Base-by-base conservation (phyloP, 2,797 vertebrate genomes). In the Sorex maritimensis region DNA sequence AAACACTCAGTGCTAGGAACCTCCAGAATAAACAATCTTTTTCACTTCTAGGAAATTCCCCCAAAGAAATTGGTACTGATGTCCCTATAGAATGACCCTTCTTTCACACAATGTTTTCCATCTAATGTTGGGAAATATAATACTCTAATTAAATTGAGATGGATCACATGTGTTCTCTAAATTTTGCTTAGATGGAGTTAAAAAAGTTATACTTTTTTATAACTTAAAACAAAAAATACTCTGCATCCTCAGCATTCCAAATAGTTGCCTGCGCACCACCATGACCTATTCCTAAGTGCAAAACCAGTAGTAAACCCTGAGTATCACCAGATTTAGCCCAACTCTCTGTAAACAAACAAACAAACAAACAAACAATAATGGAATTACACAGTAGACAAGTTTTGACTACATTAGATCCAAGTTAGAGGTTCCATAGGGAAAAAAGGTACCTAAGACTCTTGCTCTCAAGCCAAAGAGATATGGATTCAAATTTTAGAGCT, bases 101-200 rank as follows among this genome's bases (percentile, higher is more conserved):
- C 58, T 61, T 19, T 61, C 21, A 61, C 19, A 61, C 7, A 61
- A 61, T 23, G 58, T 3, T 23, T 61, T 23, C 19, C 58, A 61
- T 61, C 67, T 71, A 8, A 55, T 26, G 26, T 7, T 0, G 4
- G 44, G 21, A 84, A 65, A 81, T 38, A 80, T 2, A 46, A n/a
- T 38, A 75, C 41, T 92, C 73, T 83, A 9, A 13, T 79, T 73
- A 65, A 86, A 79, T 49, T 65, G 67, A 83, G 13, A 78, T n/a
- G 23, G 13, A 74, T 44, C 17, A 74, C 41, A 75, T 24, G 15
- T 67, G 8, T 17, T 34, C 6, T 30, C 30, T 63, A 69, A 24
- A 46, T 83, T 86, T 61, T 71, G n/a, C 44, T 74, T 24, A 17
- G 41, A 28, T 65, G 14, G 73, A 9, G 86, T 28, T 30, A n/a